These are phyloP conservation scores for Drosophila paramelanica DNA, from an alignment of 2,888 invertebrate species.

Conservation along the genomic window DNA sequence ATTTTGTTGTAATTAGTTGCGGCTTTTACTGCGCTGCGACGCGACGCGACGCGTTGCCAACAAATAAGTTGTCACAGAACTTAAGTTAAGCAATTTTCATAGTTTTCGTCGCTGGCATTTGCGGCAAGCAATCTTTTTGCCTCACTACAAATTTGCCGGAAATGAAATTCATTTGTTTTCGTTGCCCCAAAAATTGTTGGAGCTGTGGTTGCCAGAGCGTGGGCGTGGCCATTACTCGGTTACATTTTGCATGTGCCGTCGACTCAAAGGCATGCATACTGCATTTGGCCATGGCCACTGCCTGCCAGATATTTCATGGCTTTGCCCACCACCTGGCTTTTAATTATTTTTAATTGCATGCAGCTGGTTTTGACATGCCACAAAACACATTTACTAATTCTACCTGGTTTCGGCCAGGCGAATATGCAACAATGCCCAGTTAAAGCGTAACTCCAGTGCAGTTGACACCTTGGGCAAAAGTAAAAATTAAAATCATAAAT, in stretches of 20 bases:
- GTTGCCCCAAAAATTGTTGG: constrained; percentile 44
- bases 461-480: constrained; percentile 27
- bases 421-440: constrained; percentile 44
- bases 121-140: constrained; percentile 63
- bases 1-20: constrained; percentile 81
- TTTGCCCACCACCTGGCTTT: constrained; percentile 49
- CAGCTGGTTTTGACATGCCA: constrained; percentile 66
- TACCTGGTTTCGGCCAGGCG: constrained; percentile 15
- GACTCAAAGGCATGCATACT: constrained; percentile 33
- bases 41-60: constrained; percentile 51
- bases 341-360: constrained; percentile 72
- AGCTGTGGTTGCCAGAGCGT: constrained; percentile 18
- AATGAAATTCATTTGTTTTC: constrained; percentile 79
- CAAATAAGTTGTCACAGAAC: constrained; percentile 76
- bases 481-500: constrained; percentile 55
- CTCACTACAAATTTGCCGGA: constrained; percentile 67
- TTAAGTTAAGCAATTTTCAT: constrained; percentile 78
- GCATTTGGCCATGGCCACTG: constrained; percentile 25
- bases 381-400: constrained; percentile 39
- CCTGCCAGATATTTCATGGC: constrained; percentile 57
- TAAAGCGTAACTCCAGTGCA: not conserved
- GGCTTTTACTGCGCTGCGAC: constrained; percentile 64
- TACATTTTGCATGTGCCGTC: constrained; percentile 38
- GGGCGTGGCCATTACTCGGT: constrained; percentile 28
- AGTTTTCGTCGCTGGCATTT: constrained; percentile 69